A percentile compares a stretch with the other conserved stretches of the same genome.
Conservation (phyloP, 2,888 invertebrate genomes). For the Mallateleia sp. region DNA sequence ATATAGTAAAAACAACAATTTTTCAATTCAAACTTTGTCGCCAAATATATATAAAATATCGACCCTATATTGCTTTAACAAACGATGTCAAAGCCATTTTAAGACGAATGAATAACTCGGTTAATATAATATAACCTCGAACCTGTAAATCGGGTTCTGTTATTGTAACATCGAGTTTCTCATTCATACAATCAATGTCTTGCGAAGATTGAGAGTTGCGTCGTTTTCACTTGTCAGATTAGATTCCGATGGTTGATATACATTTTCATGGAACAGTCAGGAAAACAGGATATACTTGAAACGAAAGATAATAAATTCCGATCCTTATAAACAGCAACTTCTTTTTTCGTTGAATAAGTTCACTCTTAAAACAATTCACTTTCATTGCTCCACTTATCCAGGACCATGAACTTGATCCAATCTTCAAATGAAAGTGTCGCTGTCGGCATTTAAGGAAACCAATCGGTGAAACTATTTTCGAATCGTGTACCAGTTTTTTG, state of each 20-base stretch:
- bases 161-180: conserved; percentile 49
- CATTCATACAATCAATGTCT: conserved; percentile 49
- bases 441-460: conserved; percentile 17
- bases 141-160: conserved; percentile 43
- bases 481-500: conserved; percentile 42
- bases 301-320: conserved; percentile 45
- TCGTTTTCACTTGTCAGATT: conserved; percentile 62
- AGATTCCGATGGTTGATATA: conserved; percentile 24
- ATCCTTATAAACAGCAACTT: conserved; percentile 37
- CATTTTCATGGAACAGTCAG: conserved; percentile 41
- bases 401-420: conserved; percentile 65
- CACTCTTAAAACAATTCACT: conserved; percentile 58
- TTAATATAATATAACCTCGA: conserved; percentile 14
- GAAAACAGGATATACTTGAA: conserved; percentile 60
- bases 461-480: conserved; percentile 43
- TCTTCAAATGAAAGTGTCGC: conserved; percentile 57
- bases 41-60: too few relatives aligned
- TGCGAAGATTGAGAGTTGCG: conserved; percentile 25
- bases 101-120: not conserved
- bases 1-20: too few relatives aligned
- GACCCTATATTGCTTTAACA: too few relatives aligned
- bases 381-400: conserved; percentile 51
- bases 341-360: conserved; percentile 45
- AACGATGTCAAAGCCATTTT: too few relatives aligned
- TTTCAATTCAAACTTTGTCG: too few relatives aligned